phyloP scores from a whole-genome alignment of 2,888 invertebrate genomes.

The Pollenia labialis region DNA sequence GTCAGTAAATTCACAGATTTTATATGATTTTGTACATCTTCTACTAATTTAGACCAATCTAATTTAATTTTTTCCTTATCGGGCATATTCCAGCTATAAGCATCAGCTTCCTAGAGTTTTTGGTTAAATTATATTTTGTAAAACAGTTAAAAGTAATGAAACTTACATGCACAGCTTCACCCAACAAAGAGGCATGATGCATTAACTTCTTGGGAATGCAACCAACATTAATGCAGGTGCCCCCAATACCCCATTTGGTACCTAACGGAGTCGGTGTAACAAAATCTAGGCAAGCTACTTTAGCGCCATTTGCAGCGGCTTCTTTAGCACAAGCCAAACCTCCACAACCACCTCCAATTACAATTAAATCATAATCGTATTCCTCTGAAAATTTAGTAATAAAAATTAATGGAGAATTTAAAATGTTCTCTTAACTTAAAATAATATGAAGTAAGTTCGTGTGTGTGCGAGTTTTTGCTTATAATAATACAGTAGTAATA shows the following conservation, averaged over 20 bases:
- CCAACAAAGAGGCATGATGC: slow-evolving; percentile 97
- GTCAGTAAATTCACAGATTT: slow-evolving; percentile 99
- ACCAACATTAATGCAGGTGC: slow-evolving; percentile 98
- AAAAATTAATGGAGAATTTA: slow-evolving; percentile 1
- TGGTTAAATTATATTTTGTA: too few relatives aligned
- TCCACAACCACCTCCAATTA: slow-evolving; percentile 98
- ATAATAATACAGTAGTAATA: too few relatives aligned
- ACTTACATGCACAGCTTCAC: slow-evolving; percentile 91
- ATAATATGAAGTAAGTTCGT: neutral
- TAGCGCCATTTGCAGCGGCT: slow-evolving; percentile 90
- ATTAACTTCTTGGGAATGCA: slow-evolving; percentile 99
- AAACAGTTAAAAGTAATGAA: too few relatives aligned
- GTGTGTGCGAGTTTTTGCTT: too few relatives aligned
- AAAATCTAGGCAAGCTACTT: slow-evolving; percentile 93
- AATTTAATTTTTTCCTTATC: slow-evolving; percentile 87
- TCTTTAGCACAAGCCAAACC: slow-evolving; percentile 98
- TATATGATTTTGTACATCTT: slow-evolving; percentile 94
- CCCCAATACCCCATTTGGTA: slow-evolving; percentile 97
- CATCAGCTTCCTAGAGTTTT: slow-evolving; percentile 87
- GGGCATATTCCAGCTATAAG: slow-evolving; percentile 92
- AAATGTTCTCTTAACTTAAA: neutral
- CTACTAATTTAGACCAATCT: slow-evolving; percentile 90
- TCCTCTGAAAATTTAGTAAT: slow-evolving; percentile 81
- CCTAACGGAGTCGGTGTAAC: slow-evolving; percentile 94
- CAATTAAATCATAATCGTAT: slow-evolving; percentile 95